Evolutionary conservation across 2,888 invertebrate species (phyloP), one percentile per base, ranked within the genome.

Genomic region (Sipha maydis): DNA sequence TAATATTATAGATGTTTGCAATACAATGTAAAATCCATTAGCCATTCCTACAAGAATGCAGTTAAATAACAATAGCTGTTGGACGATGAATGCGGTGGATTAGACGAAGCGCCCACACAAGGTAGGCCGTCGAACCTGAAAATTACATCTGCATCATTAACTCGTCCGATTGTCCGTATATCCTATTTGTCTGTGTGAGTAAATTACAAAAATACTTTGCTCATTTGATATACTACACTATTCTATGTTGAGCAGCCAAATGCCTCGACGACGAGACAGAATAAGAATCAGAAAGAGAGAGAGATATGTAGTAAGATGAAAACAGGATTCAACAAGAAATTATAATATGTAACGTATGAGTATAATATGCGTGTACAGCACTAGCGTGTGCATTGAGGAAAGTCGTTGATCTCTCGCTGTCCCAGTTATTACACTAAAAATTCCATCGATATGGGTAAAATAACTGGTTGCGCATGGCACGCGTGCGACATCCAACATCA

Each of bases 121-220:
- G 79, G 21, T 78, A 85, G 83, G 69, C 76, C 83, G 89, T 85
- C 89, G 83, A 85, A 89, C 85, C 78, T 61, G 78, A 89, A 89
- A 89, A 83, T 84, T 79, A 54, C 85, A 28, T 79, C 79, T 71
- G 34, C 69, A 69, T 84, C 67, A 61, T 89, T 78, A 78, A 84
- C 54, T 77, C 28, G 34, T 28, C 85, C 54, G 61, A 85, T 71
- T 41, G 82, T 11, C 67, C 67, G 31, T 38, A 34, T 38, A 56
- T 76, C n/a, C 71, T 71, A 71, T 83, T 56, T 83, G 34, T 83
- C 28, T 5, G 71, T 21, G 48, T n/a, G 38, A 19, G 28, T 56
- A 73, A 86, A 79, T 85, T 85, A 79, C 79, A 56, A 69, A 77
- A 85, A 69, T 28, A 21, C 8, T 56, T 56, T 84, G 38, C n/a